Evolutionary conservation across 1,140 invertebrate species (phyloP).

Genomic region (Physella acuta): DNA sequence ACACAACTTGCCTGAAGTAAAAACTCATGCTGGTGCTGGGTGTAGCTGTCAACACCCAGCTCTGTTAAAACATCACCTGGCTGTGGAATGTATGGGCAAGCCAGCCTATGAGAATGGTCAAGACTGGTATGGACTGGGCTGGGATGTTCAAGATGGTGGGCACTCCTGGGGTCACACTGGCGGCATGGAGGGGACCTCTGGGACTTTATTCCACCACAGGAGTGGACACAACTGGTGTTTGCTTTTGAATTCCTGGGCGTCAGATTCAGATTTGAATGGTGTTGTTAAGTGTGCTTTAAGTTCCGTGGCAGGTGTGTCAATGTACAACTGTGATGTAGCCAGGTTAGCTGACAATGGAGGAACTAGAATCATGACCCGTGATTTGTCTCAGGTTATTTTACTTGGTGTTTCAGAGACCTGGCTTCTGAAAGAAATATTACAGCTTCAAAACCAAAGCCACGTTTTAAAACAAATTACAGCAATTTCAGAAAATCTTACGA

Average conservation of each 20-base stretch:
- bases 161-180: constrained; percentile 52
- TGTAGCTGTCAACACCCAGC: too few relatives aligned
- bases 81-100: background rate
- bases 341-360: background rate
- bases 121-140: constrained; percentile 55
- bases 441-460: constrained; percentile 24
- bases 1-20: too few relatives aligned
- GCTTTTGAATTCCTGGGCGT: constrained; percentile 48
- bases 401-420: constrained; percentile 25
- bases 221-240: constrained; percentile 49
- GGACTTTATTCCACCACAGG: constrained; percentile 39
- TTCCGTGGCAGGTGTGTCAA: constrained; percentile 17
- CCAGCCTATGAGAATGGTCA: constrained; percentile 27
- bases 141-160: constrained; percentile 50
- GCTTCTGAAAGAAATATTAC: constrained; percentile 6
- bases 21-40: too few relatives aligned
- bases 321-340: constrained; percentile 18
- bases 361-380: constrained; percentile 25
- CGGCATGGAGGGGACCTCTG: constrained; percentile 52
- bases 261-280: constrained; percentile 52
- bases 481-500: too few relatives aligned
- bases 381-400: constrained; percentile 33
- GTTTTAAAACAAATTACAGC: background rate
- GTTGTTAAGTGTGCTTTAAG: constrained; percentile 49
- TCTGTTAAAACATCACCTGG: background rate